Evolutionary conservation across 2,888 invertebrate species (phyloP).

Genomic region (Rhopalosiphum nymphaeae): DNA sequence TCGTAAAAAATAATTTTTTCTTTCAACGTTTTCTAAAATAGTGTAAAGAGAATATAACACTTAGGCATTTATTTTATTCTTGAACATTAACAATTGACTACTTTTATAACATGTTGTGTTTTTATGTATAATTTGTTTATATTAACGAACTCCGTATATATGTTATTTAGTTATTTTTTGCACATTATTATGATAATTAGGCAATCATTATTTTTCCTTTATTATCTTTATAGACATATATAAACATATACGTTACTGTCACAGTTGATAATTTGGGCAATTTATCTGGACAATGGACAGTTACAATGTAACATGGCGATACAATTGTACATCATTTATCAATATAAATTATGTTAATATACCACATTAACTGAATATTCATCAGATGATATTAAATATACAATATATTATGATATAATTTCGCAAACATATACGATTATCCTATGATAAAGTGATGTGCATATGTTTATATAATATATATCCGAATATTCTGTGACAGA

Average conservation of each 20-base stretch:
- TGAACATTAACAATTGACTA: not conserved
- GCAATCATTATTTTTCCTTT: not conserved
- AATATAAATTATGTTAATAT: conserved; percentile 35
- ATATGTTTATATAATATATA: not conserved
- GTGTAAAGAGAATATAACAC: not conserved
- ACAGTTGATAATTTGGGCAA: not conserved
- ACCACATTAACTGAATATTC: not conserved
- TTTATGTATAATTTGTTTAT: not conserved
- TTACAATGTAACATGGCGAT: not conserved
- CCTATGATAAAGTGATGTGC: conserved; percentile 4
- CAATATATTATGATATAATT: not conserved
- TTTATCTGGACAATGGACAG: not conserved
- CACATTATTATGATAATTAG: not conserved
- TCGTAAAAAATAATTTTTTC: not conserved
- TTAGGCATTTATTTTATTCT: not conserved
- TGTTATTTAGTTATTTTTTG: not conserved
- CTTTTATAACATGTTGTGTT: not conserved
- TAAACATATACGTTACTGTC: not conserved
- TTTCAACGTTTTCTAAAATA: not conserved
- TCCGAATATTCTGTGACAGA: not conserved
- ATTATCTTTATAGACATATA: not conserved
- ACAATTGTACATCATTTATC: not conserved
- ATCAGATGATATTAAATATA: not conserved
- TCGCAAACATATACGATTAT: not conserved
- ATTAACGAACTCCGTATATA: not conserved